phyloP scores from a whole-genome alignment of 2,113 vertebrate genomes.

The Ariopsis seemanni region DNA sequence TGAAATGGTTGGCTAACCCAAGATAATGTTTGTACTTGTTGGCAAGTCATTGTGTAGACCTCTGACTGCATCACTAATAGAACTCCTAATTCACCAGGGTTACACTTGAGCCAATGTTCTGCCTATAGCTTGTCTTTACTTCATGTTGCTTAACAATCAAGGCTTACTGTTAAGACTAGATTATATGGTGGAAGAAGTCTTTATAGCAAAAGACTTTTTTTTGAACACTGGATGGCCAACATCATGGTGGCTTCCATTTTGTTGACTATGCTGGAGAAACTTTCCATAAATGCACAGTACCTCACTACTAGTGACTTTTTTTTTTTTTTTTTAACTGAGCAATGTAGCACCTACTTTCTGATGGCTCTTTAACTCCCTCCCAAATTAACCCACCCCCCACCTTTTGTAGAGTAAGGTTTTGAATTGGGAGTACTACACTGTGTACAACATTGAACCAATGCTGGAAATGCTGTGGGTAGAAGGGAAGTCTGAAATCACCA shows the following conservation, averaged over 20 bases:
- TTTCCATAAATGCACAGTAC: neutral
- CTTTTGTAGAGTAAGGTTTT: slow-evolving; percentile 62
- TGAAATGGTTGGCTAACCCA: neutral
- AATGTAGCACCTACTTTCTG: too few relatives aligned
- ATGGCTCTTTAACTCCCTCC: neutral
- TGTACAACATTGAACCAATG: slow-evolving; percentile 70
- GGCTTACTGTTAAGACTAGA: neutral
- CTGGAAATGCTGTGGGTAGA: slow-evolving; percentile 72
- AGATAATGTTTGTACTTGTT: neutral
- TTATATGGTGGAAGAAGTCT: neutral
- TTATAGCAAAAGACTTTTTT: neutral
- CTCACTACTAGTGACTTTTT: too few relatives aligned
- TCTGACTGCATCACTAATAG: neutral
- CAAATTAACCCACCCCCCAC: too few relatives aligned
- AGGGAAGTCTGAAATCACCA: slow-evolving; percentile 57
- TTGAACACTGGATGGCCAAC: neutral
- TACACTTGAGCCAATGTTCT: neutral
- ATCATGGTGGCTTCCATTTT: neutral
- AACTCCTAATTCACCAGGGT: neutral
- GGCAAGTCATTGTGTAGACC: neutral
- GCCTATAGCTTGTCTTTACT: neutral
- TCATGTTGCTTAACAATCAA: neutral
- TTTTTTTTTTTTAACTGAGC: too few relatives aligned
- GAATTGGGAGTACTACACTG: slow-evolving; percentile 55
- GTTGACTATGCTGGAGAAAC: neutral